Evolutionary conservation across 53 echinoderm and acorn worm genomes (phyloP).

Genomic region (Holothuria scabra): DNA sequence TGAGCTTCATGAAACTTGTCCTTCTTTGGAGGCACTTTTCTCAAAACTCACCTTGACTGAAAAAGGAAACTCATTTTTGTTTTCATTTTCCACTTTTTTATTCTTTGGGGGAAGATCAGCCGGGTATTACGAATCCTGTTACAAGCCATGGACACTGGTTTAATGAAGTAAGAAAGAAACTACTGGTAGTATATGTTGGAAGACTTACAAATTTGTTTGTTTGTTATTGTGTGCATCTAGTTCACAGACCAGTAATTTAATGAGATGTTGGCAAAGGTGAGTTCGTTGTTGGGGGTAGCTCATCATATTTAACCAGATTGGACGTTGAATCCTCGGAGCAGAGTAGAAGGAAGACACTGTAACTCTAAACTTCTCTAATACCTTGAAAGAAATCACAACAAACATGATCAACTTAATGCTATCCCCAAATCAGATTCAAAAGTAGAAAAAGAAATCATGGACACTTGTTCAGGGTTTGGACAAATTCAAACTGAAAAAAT

Average conservation of each 20-base stretch:
- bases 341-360: constrained; percentile 70
- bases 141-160: too few relatives aligned
- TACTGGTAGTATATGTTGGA: not conserved
- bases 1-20: too few relatives aligned
- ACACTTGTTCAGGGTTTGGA: too few relatives aligned
- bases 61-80: too few relatives aligned
- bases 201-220: constrained; percentile 92
- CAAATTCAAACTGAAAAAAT: too few relatives aligned
- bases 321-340: constrained; percentile 88
- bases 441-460: not conserved
- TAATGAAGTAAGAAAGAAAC: too few relatives aligned
- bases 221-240: constrained; percentile 81
- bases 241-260: constrained; percentile 67
- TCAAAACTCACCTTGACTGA: too few relatives aligned
- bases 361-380: constrained; percentile 74
- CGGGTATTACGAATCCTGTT: too few relatives aligned
- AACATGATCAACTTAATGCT: not conserved
- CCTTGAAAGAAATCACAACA: constrained; percentile 50
- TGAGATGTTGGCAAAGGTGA: constrained; percentile 84
- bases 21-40: too few relatives aligned
- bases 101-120: too few relatives aligned
- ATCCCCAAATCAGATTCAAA: not conserved
- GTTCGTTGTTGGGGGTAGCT: constrained; percentile 87
- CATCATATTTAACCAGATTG: constrained; percentile 97
- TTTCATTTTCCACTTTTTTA: too few relatives aligned